Base-by-base conservation (phyloP, 2,888 invertebrate genomes). In the Drosophila lutescens region DNA sequence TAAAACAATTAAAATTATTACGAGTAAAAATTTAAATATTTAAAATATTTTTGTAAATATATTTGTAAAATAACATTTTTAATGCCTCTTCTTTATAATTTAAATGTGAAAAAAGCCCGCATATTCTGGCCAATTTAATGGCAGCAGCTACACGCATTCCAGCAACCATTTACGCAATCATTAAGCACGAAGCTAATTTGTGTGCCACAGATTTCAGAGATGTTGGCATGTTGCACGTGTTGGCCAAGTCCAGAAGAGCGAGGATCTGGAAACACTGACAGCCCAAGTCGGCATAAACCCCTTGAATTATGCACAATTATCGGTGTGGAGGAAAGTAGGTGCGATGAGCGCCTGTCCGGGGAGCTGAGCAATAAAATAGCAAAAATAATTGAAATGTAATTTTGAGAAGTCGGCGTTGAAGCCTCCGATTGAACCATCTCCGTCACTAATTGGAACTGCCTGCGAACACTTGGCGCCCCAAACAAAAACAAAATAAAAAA, bases 281-380 rank as follows among this genome's bases (percentile, higher is more conserved):
- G 71, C 61, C 43, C 46, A 13, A 56, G 61, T 60, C 77, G 65
- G 82, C 76, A 85, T 87, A 87, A 85, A 85, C 76, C 79, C 78
- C 83, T 86, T 86, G 83, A 86, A 87, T 86, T 87, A 83, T 87
- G 88, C 80, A 43, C 83, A 87, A 86, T 87, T 86, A 86, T 85
- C 75, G 77, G 73, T 9, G 77, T 75, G 75, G 17, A 73, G 79
- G 83, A 86, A 87, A 87, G 72, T 83, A 86, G 85, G 88, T 86
- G 88, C 81, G 85, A 85, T 85, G 86, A 80, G 74, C 79, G 83
- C 66, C 66, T 65, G 59, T 59, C 59, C 49, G 36, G 32, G 40
- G 36, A 47, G 34, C 34, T 66, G 50, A 41, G 72, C 80, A 71
- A 81, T 87, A 81, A 87, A 87, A 83, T 85, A 71, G 72, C 78